These are phyloP conservation scores for Phania funesta DNA, from an alignment of 2,888 invertebrate species.

Conservation along the genomic window DNA sequence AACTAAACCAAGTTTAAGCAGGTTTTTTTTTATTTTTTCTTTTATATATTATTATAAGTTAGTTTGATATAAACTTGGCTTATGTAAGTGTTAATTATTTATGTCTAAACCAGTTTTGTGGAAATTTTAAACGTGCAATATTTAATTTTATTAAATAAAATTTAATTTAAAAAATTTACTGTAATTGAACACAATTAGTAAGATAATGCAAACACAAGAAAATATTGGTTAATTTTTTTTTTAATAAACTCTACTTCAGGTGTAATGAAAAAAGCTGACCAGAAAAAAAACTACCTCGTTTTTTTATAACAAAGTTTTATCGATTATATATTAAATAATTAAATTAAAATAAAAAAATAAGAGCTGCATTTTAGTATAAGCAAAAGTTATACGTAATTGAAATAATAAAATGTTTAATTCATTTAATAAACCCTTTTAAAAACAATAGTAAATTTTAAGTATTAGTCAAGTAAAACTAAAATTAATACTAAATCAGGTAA, in stretches of 20 bases:
- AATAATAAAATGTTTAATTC: slow-evolving; percentile 40
- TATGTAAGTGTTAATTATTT: slow-evolving; percentile 5
- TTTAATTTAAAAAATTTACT: slow-evolving; percentile 1
- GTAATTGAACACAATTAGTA: background rate
- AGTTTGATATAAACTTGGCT: no score
- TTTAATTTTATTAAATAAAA: slow-evolving; percentile 2
- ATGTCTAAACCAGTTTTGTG: background rate
- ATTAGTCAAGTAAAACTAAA: slow-evolving; percentile 58
- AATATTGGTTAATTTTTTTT: no score
- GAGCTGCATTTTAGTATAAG: slow-evolving; percentile 41
- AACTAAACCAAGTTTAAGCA: background rate
- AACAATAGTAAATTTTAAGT: slow-evolving; percentile 66
- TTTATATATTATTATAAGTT: background rate
- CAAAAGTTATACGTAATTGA: slow-evolving; percentile 65
- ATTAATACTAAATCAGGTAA: slow-evolving; percentile 10
- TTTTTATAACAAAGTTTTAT: slow-evolving; percentile 10
- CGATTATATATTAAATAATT: slow-evolving; percentile 24
- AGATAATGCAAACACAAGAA: background rate
- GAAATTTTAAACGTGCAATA: slow-evolving; percentile 36
- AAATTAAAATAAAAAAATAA: slow-evolving; percentile 11
- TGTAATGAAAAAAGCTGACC: slow-evolving; percentile 12
- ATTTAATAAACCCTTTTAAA: slow-evolving; percentile 25
- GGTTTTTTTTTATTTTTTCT: background rate
- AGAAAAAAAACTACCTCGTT: slow-evolving; percentile 59
- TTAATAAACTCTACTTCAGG: background rate